Conservation (phyloP, 2,113 vertebrate genomes). For the Paraplagusia blochii region DNA sequence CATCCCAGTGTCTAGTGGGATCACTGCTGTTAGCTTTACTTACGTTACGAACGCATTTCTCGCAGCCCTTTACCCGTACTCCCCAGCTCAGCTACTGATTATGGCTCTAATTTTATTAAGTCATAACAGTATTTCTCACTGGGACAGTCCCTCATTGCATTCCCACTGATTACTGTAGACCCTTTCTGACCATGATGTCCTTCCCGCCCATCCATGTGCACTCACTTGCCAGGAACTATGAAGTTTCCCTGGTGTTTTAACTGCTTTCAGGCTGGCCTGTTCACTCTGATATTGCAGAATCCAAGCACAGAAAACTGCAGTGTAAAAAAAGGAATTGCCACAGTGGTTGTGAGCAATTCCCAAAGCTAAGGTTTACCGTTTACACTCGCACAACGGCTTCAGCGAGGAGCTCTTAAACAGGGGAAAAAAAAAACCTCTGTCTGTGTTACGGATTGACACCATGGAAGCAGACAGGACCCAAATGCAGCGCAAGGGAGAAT, state of each 20-base stretch:
- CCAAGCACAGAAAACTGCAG: slow-evolving; percentile 19
- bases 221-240: slow-evolving; percentile 44
- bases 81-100: slow-evolving; percentile 31
- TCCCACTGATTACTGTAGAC: slow-evolving; percentile 39
- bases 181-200: slow-evolving; percentile 38
- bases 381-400: slow-evolving; percentile 15
- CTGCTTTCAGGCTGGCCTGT: slow-evolving; percentile 31
- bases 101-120: slow-evolving; percentile 38
- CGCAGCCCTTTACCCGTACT: slow-evolving; percentile 29
- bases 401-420: not conserved
- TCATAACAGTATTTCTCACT: slow-evolving; percentile 33
- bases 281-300: slow-evolving; percentile 39
- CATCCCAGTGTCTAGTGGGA: slow-evolving; percentile 6
- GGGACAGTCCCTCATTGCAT: slow-evolving; percentile 17
- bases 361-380: slow-evolving; percentile 15
- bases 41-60: slow-evolving; percentile 19
- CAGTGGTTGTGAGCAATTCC: slow-evolving; percentile 19
- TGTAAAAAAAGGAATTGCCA: slow-evolving; percentile 33
- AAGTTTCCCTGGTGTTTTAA: slow-evolving; percentile 46
- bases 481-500: no score
- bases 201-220: slow-evolving; percentile 48
- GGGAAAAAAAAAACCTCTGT: not conserved
- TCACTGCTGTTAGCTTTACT: slow-evolving; percentile 25
- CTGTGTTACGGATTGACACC: no score
- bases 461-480: no score